These are phyloP conservation scores for Piaya cayana DNA, from an alignment of 2,113 vertebrate species.

Conservation along the genomic window DNA sequence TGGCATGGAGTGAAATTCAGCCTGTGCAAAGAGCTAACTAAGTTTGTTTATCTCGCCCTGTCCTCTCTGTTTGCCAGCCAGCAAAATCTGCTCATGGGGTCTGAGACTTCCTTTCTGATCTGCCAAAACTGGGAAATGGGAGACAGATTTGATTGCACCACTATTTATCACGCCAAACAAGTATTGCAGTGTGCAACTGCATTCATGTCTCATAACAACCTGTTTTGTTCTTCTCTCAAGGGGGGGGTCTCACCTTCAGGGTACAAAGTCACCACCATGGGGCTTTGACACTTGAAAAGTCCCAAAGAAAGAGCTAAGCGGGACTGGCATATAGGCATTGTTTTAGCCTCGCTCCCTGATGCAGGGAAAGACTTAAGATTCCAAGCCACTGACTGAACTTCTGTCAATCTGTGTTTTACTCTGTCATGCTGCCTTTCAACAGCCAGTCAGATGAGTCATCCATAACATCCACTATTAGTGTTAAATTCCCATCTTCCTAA, in stretches of 20 bases:
- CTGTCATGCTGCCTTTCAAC: background rate
- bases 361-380: background rate
- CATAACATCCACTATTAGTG: background rate
- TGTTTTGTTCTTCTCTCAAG: background rate
- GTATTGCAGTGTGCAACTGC: background rate
- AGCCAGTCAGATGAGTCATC: background rate
- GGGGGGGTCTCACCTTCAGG: background rate
- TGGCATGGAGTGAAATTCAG: background rate
- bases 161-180: background rate
- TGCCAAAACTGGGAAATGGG: background rate
- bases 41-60: background rate
- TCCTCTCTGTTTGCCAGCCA: background rate
- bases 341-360: background rate
- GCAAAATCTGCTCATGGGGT: background rate
- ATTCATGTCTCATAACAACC: background rate
- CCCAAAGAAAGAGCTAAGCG: background rate
- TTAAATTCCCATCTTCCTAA: background rate
- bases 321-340: background rate
- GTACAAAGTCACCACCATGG: background rate
- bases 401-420: background rate
- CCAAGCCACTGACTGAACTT: background rate
- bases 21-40: background rate
- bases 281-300: background rate
- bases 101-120: background rate
- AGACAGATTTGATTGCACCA: background rate